These are phyloP conservation scores for Eupeodes latifasciatus DNA, from an alignment of 2,888 invertebrate species.

Conservation along the genomic window DNA sequence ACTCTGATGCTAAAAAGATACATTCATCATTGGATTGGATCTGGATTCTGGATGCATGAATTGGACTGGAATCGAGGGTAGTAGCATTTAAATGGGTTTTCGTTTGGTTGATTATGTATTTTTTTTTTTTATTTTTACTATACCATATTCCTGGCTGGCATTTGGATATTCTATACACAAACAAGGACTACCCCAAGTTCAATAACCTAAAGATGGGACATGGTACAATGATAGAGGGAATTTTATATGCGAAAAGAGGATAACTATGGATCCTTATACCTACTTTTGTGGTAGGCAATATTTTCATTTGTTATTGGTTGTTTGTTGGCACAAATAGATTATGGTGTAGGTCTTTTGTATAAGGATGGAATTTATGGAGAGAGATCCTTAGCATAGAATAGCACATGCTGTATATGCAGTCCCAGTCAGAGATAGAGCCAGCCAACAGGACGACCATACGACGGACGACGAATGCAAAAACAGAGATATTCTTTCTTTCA, in stretches of 20 bases:
- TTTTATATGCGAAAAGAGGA: neutral
- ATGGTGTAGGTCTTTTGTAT: conserved; percentile 50
- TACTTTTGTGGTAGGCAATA: conserved; percentile 72
- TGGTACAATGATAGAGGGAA: conserved; percentile 17
- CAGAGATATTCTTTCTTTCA: neutral
- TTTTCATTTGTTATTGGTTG: conserved; percentile 75
- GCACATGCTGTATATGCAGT: neutral
- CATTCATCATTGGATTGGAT: conserved; percentile 67
- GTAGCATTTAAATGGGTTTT: conserved; percentile 63
- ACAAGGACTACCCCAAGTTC: conserved; percentile 71
- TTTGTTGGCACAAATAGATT: conserved; percentile 75
- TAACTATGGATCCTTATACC: neutral
- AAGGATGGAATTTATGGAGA: conserved; percentile 59
- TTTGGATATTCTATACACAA: conserved; percentile 18
- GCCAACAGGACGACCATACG: neutral
- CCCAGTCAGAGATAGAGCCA: neutral
- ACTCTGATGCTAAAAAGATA: conserved; percentile 52
- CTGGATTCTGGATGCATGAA: conserved; percentile 31
- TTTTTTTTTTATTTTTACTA: conserved; percentile 2
- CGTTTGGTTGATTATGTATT: conserved; percentile 29
- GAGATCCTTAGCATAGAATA: conserved; percentile 7
- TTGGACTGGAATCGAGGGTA: conserved; percentile 43
- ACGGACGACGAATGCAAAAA: conserved; percentile 1
- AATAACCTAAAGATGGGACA: conserved; percentile 71
- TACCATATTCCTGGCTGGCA: conserved; percentile 12